Evolutionary conservation across 2,113 vertebrate genomes (phyloP), one percentile per base, ranked within the genome.

Genomic region (Piaya cayana): DNA sequence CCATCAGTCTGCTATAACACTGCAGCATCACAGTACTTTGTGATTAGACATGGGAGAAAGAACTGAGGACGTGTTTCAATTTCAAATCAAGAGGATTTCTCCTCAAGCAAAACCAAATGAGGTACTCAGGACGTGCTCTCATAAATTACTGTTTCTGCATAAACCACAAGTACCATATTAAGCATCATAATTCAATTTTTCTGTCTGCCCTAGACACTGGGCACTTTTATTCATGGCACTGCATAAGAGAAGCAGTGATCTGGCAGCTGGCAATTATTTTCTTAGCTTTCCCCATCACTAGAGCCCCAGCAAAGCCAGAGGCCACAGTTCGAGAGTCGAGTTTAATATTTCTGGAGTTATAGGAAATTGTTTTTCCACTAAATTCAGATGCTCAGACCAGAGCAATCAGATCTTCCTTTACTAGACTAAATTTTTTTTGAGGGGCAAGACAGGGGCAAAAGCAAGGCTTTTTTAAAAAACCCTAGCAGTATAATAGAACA

Each of bases 181-280:
- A 88, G 86, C 39, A 86, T 20, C 26, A 36, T 95, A 97, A 97
- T 78, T 84, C 15, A 81, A 90, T 96, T 95, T 74, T 81, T 81
- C 71, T 90, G 88, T 92, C 92, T 94, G 88, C 25, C 47, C 60
- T 75, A 88, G 60, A 94, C 76, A 92, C 64, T 88, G 93, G 82
- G 8, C 56, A 39, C 76, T 86, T 81, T 65, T 67, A 70, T 67
- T 70, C 37, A 43, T 0, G 0, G 55, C 92, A 62, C 82, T 70
- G 52, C 2, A 0, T 14, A 65, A 56, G 27, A 82, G 26, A 56
- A 75, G 36, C 6, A 65, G 49, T 0, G 3, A 62, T 85, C 82
- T 90, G 92, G 90, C 82, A 94, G 67, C 71, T 70, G 34, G 60
- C 47, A 88, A 82, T 80, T 52, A 64, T 43, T 74, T 91, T 42